A percentile compares a stretch with the other conserved stretches of the same genome.
Evolutionary conservation across 2,797 vertebrate genomes (phyloP).

Genomic region (Nyctibius grandis): DNA sequence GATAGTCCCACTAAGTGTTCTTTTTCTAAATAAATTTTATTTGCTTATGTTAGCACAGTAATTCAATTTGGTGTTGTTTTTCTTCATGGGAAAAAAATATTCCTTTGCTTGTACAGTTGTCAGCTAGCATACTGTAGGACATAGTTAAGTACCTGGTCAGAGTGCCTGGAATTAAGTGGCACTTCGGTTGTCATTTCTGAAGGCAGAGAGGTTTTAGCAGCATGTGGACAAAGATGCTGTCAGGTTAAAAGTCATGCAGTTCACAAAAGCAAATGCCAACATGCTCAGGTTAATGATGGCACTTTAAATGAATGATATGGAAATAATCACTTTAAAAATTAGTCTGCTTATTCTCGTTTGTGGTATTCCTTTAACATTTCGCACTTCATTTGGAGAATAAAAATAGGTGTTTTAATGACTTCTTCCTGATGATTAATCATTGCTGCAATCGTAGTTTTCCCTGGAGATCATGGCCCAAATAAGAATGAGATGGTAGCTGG

Average conservation of each 20-base stretch:
- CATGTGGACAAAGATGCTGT: background rate
- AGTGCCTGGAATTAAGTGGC: background rate
- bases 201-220: background rate
- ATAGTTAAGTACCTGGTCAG: background rate
- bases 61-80: conserved; percentile 3
- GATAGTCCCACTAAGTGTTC: background rate
- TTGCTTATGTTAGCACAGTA: conserved; percentile 6
- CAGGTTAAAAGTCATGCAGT: background rate
- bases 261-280: background rate
- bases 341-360: background rate
- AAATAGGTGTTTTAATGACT: background rate
- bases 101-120: background rate
- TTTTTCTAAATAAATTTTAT: conserved; percentile 19
- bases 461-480: background rate
- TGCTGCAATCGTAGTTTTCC: background rate
- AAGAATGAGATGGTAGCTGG: background rate
- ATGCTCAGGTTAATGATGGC: background rate
- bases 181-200: background rate
- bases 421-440: background rate
- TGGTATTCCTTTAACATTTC: background rate
- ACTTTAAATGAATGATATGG: background rate
- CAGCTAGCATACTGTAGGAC: background rate
- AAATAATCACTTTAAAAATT: background rate
- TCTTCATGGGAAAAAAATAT: background rate
- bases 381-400: background rate